A percentile compares a stretch with the other conserved stretches of the same genome.
Conservation (phyloP, 2,888 invertebrate species). For the Athripsodes cinereus region DNA sequence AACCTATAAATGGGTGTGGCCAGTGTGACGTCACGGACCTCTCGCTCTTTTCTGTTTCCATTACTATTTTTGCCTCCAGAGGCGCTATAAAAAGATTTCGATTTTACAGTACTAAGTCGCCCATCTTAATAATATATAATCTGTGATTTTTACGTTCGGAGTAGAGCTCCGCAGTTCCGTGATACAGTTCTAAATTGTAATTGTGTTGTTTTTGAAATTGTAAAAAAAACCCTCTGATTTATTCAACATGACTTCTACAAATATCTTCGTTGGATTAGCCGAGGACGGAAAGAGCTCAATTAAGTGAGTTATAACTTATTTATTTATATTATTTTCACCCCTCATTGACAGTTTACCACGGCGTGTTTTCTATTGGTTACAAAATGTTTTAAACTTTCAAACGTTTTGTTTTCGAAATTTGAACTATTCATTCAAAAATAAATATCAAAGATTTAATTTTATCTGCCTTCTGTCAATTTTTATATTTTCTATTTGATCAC, state of each 20-base stretch:
- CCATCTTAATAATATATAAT: too few species aligned
- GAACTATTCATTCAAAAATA: too few species aligned
- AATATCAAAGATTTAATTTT: too few species aligned
- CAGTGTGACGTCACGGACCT: too few species aligned
- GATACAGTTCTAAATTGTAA: slow-evolving; percentile 14
- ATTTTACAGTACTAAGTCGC: too few species aligned
- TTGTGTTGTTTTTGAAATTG: slow-evolving; percentile 12
- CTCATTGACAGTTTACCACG: slow-evolving; percentile 14
- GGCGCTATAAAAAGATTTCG: too few species aligned
- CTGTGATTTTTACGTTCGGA: slow-evolving; percentile 21
- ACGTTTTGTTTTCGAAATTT: slow-evolving; percentile 2
- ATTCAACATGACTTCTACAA: slow-evolving; percentile 56
- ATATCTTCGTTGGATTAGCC: slow-evolving; percentile 52
- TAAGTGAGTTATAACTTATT: slow-evolving; percentile 44
- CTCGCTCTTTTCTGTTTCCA: too few species aligned
- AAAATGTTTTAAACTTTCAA: background rate
- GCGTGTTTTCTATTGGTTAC: slow-evolving; percentile 5
- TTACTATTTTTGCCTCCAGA: too few species aligned
- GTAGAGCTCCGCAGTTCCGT: slow-evolving; percentile 12
- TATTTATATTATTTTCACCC: slow-evolving; percentile 9
- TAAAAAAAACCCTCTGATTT: slow-evolving; percentile 3
- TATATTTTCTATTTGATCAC: too few species aligned
- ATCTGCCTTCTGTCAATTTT: too few species aligned
- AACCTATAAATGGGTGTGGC: too few species aligned
- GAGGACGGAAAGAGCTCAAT: slow-evolving; percentile 58